phyloP scores from a whole-genome alignment of 2,113 vertebrate genomes.

The Melanostigma gelatinosum region DNA sequence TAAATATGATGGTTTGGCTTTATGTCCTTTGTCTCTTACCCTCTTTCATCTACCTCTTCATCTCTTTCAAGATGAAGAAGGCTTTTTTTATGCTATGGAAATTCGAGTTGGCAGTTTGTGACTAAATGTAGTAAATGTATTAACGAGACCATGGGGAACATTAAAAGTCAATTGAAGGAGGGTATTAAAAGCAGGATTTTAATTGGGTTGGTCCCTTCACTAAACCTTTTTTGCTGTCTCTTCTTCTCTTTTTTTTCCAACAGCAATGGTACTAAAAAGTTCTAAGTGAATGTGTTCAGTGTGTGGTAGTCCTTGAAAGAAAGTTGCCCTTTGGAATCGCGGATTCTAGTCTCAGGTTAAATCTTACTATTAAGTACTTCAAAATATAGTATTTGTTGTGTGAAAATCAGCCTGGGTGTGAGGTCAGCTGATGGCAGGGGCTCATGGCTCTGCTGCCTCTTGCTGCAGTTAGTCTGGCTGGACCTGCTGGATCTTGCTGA shows the following conservation, averaged over 20 bases:
- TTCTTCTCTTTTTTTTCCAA: constrained; percentile 34
- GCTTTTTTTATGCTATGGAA: constrained; percentile 64
- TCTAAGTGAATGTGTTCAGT: constrained; percentile 63
- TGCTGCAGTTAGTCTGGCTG: constrained; percentile 13
- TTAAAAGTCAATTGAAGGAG: constrained; percentile 82
- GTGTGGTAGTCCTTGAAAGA: constrained; percentile 71
- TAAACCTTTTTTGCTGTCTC: constrained; percentile 64
- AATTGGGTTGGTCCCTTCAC: constrained; percentile 79
- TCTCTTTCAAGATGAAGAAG: constrained; percentile 44
- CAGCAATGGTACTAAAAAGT: constrained; percentile 71
- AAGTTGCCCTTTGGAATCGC: constrained; percentile 41
- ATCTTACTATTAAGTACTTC: constrained; percentile 6
- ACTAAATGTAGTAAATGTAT: constrained; percentile 82
- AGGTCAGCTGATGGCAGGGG: constrained; percentile 32
- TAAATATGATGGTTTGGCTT: constrained; percentile 38
- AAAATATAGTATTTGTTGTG: constrained; percentile 6
- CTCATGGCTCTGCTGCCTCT: constrained; percentile 14
- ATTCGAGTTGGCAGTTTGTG: constrained; percentile 79
- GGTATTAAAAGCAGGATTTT: constrained; percentile 82
- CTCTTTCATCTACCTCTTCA: constrained; percentile 57
- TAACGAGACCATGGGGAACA: constrained; percentile 79
- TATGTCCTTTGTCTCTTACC: constrained; percentile 42
- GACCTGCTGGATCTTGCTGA: constrained; percentile 22
- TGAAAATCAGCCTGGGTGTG: constrained; percentile 8
- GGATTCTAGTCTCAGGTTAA: constrained; percentile 23